phyloP scores from a whole-genome alignment of 2,113 vertebrate species.

The Neolamprologus tretocephalus region DNA sequence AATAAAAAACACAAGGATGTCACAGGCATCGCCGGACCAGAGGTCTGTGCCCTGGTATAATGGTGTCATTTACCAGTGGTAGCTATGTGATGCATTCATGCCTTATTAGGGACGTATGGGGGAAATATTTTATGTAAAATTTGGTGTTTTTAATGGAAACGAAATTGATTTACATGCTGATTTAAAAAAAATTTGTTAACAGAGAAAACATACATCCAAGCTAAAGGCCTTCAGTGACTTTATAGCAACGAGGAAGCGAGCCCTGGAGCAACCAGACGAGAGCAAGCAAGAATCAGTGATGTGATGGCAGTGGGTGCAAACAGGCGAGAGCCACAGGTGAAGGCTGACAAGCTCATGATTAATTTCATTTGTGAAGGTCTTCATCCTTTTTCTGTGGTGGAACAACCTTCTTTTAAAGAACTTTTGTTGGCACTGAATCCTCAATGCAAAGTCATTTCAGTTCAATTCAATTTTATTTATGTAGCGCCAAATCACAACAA shows the following conservation, averaged over 20 bases:
- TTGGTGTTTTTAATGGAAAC: not conserved
- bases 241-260: accelerated
- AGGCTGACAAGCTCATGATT: not conserved
- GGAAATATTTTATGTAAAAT: not conserved
- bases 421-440: not conserved
- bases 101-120: not conserved
- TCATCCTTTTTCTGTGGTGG: not conserved
- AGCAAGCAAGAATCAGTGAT: not conserved
- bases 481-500: not conserved
- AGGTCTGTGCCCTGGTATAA: not conserved
- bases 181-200: not conserved
- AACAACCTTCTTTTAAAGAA: not conserved
- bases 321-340: accelerated
- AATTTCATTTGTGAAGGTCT: not conserved
- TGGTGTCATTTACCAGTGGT: accelerated
- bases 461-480: not conserved
- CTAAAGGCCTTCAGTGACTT: not conserved
- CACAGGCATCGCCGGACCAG: not conserved
- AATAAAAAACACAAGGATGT: not conserved
- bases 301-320: not conserved
- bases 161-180: not conserved
- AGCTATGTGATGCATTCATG: not conserved
- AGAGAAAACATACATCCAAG: not conserved
- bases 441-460: not conserved
- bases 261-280: not conserved